These are phyloP conservation scores for Petrocephalus schoutedeni DNA, from an alignment of 2,797 vertebrate species.

Conservation along the genomic window DNA sequence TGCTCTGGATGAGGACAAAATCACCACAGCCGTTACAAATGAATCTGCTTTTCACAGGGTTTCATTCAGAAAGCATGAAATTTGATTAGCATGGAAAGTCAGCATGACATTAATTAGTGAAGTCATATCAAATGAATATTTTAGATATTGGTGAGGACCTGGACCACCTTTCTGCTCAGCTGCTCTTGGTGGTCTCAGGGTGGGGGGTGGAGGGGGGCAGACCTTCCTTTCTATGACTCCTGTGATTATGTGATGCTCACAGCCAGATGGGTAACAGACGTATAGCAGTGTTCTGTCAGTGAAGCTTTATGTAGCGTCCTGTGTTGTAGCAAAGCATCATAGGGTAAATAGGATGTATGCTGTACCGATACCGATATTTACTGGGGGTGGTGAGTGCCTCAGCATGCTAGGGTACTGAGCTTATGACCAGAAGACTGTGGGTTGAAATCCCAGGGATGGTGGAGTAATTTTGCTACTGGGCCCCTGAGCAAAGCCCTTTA, in stretches of 20 bases:
- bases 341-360: neutral
- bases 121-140: neutral
- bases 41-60: neutral
- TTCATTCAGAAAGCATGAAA: neutral
- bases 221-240: neutral
- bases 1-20: neutral
- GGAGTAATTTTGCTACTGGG: neutral
- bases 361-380: neutral
- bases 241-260: neutral
- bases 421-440: neutral
- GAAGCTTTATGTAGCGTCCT: neutral
- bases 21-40: neutral
- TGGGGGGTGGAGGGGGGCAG: neutral
- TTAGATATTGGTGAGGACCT: neutral
- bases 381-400: neutral
- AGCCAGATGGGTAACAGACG: neutral
- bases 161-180: neutral
- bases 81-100: neutral
- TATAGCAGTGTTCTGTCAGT: neutral
- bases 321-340: neutral
- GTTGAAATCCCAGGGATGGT: neutral
- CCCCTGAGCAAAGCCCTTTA: neutral
- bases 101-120: neutral
- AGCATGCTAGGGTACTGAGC: neutral
- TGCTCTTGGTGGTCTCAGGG: neutral